These are phyloP conservation scores for Kuschelorhynchus macadamiae DNA, from an alignment of 2,888 invertebrate genomes.

Conservation along the genomic window DNA sequence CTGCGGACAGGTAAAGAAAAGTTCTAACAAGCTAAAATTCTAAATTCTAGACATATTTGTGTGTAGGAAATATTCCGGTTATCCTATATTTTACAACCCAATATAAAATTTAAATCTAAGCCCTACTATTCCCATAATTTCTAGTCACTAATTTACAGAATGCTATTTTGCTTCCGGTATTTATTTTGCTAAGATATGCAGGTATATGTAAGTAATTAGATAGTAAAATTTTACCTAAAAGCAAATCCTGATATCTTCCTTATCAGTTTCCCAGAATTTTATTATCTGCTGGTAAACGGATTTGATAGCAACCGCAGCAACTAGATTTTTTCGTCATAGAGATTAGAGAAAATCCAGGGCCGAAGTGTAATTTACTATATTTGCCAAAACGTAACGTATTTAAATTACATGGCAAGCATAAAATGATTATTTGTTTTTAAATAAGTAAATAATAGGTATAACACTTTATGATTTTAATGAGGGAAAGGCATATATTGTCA, in stretches of 20 bases:
- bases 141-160: neutral
- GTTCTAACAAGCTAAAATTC: no score
- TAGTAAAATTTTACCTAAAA: slow-evolving; percentile 24
- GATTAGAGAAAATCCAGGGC: no score
- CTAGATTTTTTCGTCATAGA: neutral
- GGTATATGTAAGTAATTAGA: slow-evolving; percentile 12
- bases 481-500: neutral
- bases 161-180: slow-evolving; percentile 20
- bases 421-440: no score
- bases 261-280: slow-evolving; percentile 24
- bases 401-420: no score
- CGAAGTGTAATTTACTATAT: no score
- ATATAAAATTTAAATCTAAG: no score
- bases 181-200: slow-evolving; percentile 5
- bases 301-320: neutral
- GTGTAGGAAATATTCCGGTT: no score
- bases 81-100: no score
- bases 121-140: no score
- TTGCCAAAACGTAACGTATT: no score
- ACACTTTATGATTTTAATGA: neutral
- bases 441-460: neutral
- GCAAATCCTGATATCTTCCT: slow-evolving; percentile 28
- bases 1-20: no score
- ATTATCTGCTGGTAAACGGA: slow-evolving; percentile 13
- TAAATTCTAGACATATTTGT: no score